Conservation (phyloP, 1,140 invertebrate genomes). For the Trichonephila clavata region DNA sequence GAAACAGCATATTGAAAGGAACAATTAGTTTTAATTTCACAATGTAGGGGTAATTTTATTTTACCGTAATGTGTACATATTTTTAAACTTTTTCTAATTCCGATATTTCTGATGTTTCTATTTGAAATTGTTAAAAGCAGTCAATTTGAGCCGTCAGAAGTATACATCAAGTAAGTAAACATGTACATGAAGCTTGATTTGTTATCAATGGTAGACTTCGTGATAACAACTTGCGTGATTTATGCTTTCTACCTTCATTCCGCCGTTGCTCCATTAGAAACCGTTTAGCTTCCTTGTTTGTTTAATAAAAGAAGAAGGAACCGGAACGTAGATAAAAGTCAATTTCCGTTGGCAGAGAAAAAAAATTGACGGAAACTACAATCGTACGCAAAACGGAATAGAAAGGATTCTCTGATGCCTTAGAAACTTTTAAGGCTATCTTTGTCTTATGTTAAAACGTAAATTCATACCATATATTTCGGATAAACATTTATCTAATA, state of each 20-base stretch:
- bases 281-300: neutral
- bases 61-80: too few relatives aligned
- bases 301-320: neutral
- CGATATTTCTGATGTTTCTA: too few relatives aligned
- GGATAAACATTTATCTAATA: too few relatives aligned
- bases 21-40: too few relatives aligned
- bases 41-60: too few relatives aligned
- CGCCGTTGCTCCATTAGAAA: neutral
- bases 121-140: too few relatives aligned
- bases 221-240: neutral
- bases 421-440: neutral
- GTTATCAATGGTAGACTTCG: neutral
- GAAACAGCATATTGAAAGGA: too few relatives aligned
- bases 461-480: too few relatives aligned
- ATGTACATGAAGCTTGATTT: neutral
- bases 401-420: neutral
- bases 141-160: too few relatives aligned
- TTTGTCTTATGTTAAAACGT: too few relatives aligned
- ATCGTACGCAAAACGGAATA: neutral
- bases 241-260: neutral
- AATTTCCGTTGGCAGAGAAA: neutral
- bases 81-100: too few relatives aligned
- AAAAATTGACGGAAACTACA: neutral
- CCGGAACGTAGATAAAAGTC: neutral
- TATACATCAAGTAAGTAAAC: too few relatives aligned